phyloP scores from a whole-genome alignment of 2,113 vertebrate genomes.

The Scomber scombrus region DNA sequence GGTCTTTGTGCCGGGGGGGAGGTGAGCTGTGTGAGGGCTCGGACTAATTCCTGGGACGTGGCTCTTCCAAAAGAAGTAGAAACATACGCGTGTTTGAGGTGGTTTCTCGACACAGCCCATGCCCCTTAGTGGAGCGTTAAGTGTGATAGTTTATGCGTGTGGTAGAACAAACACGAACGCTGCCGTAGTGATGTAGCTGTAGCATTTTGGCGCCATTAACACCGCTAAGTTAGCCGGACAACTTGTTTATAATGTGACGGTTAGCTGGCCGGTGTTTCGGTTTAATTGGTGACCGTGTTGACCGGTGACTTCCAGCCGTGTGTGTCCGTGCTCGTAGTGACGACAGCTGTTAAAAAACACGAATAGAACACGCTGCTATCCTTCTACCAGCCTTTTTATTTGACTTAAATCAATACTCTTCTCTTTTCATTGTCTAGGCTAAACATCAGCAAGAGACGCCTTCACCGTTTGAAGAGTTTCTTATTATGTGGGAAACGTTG shows the following conservation, averaged over 20 bases:
- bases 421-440: no score
- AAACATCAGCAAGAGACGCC: no score
- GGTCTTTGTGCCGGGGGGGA: not conserved
- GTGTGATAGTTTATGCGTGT: fast-evolving
- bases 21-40: constrained; percentile 14
- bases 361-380: no score
- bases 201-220: constrained; percentile 73
- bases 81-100: not conserved
- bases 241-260: constrained; percentile 20
- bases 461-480: no score
- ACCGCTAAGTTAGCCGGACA: constrained; percentile 31
- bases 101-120: fast-evolving
- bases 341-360: no score
- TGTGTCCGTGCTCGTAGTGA: no score
- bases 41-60: constrained; percentile 21
- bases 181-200: not conserved
- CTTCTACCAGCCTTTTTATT: no score
- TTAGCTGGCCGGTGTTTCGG: not conserved
- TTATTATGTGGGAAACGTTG: no score
- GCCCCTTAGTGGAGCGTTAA: fast-evolving
- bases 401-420: no score
- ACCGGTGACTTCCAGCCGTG: no score
- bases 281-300: no score
- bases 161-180: not conserved
- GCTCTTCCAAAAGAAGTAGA: not conserved